These are phyloP conservation scores for Monochamus saltuarius DNA, from an alignment of 1,140 invertebrate species.

Conservation along the genomic window DNA sequence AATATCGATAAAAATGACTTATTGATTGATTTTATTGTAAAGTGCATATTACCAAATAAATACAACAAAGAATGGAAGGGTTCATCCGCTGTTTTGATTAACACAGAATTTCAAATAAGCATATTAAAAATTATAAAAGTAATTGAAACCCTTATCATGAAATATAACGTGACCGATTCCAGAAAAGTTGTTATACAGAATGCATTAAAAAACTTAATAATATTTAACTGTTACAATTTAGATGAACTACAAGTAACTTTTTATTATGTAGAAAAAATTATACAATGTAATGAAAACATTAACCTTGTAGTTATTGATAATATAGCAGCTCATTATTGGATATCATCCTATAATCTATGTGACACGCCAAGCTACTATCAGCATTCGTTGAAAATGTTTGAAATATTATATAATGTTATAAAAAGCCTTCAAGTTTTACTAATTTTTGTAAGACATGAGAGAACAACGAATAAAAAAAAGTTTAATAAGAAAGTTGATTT, in stretches of 20 bases:
- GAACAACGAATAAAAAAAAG: slow-evolving; percentile 1
- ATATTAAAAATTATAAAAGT: slow-evolving; percentile 33
- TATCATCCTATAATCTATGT: slow-evolving; percentile 5
- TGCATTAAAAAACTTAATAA: slow-evolving; percentile 23
- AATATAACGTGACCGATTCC: slow-evolving; percentile 13
- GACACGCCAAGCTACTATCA: slow-evolving; percentile 24
- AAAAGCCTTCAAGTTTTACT: slow-evolving; percentile 26
- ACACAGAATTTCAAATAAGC: slow-evolving; percentile 32
- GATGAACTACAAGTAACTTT: slow-evolving; percentile 29
- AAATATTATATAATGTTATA: slow-evolving; percentile 19
- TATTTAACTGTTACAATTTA: slow-evolving; percentile 27
- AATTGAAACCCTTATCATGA: slow-evolving; percentile 26
- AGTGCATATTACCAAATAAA: slow-evolving; percentile 23
- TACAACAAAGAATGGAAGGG: slow-evolving; percentile 24
- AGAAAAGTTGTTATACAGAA: slow-evolving; percentile 20
- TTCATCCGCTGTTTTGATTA: slow-evolving; percentile 24
- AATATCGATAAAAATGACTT: slow-evolving; percentile 22
- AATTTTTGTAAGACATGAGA: slow-evolving; percentile 18
- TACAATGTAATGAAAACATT: slow-evolving; percentile 20
- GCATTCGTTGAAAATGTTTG: slow-evolving; percentile 18
- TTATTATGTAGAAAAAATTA: slow-evolving; percentile 28
- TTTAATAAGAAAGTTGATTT: slow-evolving; percentile 3
- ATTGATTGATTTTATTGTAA: slow-evolving; percentile 30
- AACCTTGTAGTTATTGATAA: slow-evolving; percentile 26
- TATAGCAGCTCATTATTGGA: slow-evolving; percentile 25